Evolutionary conservation across 2,888 invertebrate species (phyloP).

Genomic region (Notocelia uddmanniana): DNA sequence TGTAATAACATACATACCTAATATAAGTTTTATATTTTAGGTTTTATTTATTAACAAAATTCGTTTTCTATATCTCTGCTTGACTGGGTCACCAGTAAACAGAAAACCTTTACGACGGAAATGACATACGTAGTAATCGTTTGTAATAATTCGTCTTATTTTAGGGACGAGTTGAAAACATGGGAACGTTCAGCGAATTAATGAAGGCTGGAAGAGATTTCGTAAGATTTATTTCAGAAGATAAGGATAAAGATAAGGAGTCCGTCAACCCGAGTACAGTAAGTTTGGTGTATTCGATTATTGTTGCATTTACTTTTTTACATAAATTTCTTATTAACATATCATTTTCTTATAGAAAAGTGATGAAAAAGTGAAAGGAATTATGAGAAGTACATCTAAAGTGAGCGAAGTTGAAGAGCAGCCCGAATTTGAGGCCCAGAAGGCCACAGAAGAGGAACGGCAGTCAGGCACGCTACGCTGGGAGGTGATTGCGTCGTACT

Average conservation of each 20-base stretch:
- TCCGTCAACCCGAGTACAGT: constrained; percentile 63
- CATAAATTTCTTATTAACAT: neutral
- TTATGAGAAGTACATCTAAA: constrained; percentile 51
- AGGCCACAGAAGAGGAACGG: constrained; percentile 71
- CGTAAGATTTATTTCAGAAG: constrained; percentile 79
- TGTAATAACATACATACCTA: too few species aligned
- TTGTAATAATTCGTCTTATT: constrained; percentile 18
- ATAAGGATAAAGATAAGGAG: constrained; percentile 77
- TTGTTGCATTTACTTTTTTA: neutral
- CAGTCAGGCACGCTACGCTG: constrained; percentile 74
- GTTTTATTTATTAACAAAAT: too few species aligned
- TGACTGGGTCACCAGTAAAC: too few species aligned
- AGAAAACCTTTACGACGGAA: neutral
- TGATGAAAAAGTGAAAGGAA: constrained; percentile 61
- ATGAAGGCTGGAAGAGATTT: constrained; percentile 86
- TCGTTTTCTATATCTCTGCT: too few species aligned
- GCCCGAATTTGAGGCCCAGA: constrained; percentile 73
- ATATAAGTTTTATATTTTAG: too few species aligned
- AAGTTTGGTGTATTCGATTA: neutral
- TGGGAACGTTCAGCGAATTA: constrained; percentile 87
- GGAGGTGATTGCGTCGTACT: constrained; percentile 73
- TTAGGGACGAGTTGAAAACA: constrained; percentile 85
- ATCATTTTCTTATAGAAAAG: constrained; percentile 52
- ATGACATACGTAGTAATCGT: neutral
- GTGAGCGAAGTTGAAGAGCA: constrained; percentile 60